Percentiles rank a stretch among this genome's conserved stretches.
phyloP scores from a whole-genome alignment of 2,888 invertebrate genomes.

The Pseudanteris insignis region DNA sequence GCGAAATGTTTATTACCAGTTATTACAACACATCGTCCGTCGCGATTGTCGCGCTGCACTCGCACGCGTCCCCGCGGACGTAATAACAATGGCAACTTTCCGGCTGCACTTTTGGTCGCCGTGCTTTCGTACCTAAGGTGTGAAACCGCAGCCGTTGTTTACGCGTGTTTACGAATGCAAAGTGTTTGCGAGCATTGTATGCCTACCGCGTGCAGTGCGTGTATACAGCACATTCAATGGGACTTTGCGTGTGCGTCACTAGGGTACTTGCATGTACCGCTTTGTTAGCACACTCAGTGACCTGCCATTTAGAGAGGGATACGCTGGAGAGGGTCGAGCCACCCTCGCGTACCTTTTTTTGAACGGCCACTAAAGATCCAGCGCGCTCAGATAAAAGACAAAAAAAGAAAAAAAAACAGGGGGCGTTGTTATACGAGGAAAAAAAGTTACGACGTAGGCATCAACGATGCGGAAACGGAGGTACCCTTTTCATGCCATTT shows the following conservation, averaged over 20 bases:
- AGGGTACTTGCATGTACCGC: conserved; percentile 52
- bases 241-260: conserved; percentile 54
- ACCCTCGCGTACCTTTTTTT: conserved; percentile 47
- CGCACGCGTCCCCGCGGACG: conserved; percentile 9
- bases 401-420: conserved; percentile 14
- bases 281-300: conserved; percentile 62
- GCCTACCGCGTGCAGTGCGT: conserved; percentile 54
- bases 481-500: too few species aligned
- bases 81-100: conserved; percentile 16
- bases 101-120: conserved; percentile 46
- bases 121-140: conserved; percentile 55
- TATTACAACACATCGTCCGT: conserved; percentile 12
- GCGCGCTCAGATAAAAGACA: conserved; percentile 26
- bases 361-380: conserved; percentile 36
- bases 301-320: conserved; percentile 61
- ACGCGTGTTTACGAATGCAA: conserved; percentile 65
- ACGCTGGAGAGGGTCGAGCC: conserved; percentile 49
- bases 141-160: conserved; percentile 62
- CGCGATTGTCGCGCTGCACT: not conserved
- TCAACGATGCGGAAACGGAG: too few species aligned
- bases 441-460: too few species aligned
- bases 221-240: conserved; percentile 56
- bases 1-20: conserved; percentile 12
- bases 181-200: conserved; percentile 65
- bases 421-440: too few species aligned